Conservation (phyloP, 1,140 invertebrate species). For the Pogonomyrmex californicus region DNA sequence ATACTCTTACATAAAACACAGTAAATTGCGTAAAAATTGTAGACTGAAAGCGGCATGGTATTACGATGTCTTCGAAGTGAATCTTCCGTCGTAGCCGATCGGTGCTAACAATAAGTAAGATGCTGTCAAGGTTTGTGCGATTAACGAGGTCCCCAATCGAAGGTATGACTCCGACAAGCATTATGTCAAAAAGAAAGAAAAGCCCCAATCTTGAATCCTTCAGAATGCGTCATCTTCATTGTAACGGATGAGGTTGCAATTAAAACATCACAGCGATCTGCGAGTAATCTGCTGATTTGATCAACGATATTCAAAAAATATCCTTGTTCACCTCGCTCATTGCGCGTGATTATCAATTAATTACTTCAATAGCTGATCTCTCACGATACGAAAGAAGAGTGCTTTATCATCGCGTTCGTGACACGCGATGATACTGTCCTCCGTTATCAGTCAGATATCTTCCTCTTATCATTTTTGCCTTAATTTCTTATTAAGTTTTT, state of each 20-base stretch:
- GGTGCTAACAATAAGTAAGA: not conserved
- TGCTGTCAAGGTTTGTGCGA: constrained; percentile 28
- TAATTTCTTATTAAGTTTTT: not conserved
- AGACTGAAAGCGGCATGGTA: not conserved
- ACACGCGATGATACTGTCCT: not conserved
- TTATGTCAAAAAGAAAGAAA: constrained; percentile 26
- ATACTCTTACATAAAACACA: constrained; percentile 4
- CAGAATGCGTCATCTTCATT: not conserved
- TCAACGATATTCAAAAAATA: not conserved
- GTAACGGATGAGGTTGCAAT: not conserved
- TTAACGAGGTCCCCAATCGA: constrained; percentile 24
- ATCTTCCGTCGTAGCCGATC: not conserved
- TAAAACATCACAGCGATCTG: not conserved
- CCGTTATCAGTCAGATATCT: not conserved
- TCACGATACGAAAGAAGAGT: not conserved
- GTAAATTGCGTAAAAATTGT: constrained; percentile 21
- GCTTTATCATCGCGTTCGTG: not conserved
- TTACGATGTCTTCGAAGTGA: not conserved
- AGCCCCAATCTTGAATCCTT: constrained; percentile 27
- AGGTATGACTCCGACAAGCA: not conserved
- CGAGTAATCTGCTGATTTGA: not conserved
- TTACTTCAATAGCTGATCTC: constrained; percentile 1
- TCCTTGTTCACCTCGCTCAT: not conserved
- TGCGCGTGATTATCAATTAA: not conserved
- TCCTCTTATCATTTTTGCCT: not conserved